A percentile compares a stretch with the other conserved stretches of the same genome.
Conservation (phyloP, 2,113 vertebrate genomes). For the Cranoglanis bouderius region DNA sequence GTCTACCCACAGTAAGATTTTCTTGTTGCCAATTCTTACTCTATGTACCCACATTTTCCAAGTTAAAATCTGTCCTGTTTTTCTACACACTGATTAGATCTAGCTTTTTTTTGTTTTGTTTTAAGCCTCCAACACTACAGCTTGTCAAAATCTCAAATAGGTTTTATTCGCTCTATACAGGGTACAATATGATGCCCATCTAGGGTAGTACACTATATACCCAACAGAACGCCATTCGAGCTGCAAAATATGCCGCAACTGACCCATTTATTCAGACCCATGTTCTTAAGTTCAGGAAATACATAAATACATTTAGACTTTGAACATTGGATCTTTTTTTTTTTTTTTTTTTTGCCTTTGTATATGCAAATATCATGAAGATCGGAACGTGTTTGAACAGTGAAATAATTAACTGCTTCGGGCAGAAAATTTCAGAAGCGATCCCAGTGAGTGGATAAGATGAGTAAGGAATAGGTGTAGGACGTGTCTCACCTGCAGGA, state of each 20-base stretch:
- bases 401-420: neutral
- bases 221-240: neutral
- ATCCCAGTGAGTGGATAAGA: neutral
- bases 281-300: neutral
- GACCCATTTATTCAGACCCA: neutral
- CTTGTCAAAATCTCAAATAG: neutral
- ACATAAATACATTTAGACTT: neutral
- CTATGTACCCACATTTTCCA: neutral
- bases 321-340: too few species aligned
- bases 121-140: neutral
- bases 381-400: neutral
- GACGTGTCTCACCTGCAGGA: constrained; percentile 82
- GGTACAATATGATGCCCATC: neutral
- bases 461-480: neutral
- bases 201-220: neutral
- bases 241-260: neutral
- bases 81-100: neutral
- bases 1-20: neutral
- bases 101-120: neutral
- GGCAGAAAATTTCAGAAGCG: neutral
- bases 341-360: neutral
- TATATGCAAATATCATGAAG: neutral
- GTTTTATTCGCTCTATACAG: neutral
- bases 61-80: neutral
- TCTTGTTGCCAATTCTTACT: neutral